These are phyloP conservation scores for Anabacerthia variegaticeps DNA, from an alignment of 2,797 vertebrate genomes.

Conservation along the genomic window DNA sequence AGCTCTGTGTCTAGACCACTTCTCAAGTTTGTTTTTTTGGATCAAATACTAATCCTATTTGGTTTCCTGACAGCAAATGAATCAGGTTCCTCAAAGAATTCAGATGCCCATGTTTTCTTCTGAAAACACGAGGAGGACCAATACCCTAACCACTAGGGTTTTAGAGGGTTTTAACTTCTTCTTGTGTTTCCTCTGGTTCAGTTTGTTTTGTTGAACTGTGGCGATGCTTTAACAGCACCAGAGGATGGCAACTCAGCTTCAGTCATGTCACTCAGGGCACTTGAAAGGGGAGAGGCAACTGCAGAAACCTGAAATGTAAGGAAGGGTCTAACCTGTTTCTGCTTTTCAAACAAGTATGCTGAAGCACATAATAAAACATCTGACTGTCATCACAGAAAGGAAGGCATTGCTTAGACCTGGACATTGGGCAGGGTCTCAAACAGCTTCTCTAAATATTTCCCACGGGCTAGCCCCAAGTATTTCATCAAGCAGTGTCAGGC, in stretches of 20 bases:
- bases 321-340: not conserved
- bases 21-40: not conserved
- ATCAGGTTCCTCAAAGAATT: not conserved
- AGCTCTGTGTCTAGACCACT: not conserved
- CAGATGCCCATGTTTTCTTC: not conserved
- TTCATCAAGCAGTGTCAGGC: not conserved
- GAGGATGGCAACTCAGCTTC: not conserved
- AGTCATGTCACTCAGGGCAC: not conserved
- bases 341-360: not conserved
- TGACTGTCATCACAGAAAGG: not conserved
- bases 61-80: not conserved
- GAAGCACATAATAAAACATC: not conserved
- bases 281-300: not conserved
- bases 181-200: not conserved
- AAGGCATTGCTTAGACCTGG: not conserved
- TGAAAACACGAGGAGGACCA: not conserved
- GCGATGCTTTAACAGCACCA: not conserved
- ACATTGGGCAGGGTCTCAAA: not conserved
- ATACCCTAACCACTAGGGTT: not conserved
- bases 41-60: not conserved
- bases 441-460: not conserved
- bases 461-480: not conserved
- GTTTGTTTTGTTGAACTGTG: not conserved
- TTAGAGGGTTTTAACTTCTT: not conserved
- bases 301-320: not conserved